Evolutionary conservation across 2,888 invertebrate genomes (phyloP).

Genomic region (Gisinianus flammeolus): DNA sequence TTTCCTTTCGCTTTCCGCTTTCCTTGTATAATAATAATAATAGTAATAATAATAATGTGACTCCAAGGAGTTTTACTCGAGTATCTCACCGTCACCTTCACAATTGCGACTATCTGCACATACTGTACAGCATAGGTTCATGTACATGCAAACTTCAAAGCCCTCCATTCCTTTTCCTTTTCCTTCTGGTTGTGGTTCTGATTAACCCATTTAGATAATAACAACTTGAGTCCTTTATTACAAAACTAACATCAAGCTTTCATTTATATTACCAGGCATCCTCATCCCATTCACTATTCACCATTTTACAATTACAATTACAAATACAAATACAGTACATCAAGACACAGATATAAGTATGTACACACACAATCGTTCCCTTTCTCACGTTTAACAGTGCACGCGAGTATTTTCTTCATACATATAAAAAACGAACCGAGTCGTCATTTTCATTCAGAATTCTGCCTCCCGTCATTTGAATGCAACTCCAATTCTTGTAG

Average conservation of each 20-base stretch:
- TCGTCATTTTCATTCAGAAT: no score
- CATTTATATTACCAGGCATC: background rate
- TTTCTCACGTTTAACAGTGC: no score
- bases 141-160: background rate
- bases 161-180: background rate
- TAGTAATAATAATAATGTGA: constrained; percentile 10
- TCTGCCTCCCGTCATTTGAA: no score
- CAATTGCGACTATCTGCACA: background rate
- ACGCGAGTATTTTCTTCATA: no score
- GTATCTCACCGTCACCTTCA: background rate
- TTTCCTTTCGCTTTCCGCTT: background rate
- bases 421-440: no score
- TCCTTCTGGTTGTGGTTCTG: background rate
- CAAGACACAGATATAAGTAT: no score
- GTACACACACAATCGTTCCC: no score
- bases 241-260: background rate
- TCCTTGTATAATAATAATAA: no score
- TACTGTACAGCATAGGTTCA: background rate
- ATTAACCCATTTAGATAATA: constrained; percentile 25
- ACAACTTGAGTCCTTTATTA: constrained; percentile 26
- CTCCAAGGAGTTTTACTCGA: background rate
- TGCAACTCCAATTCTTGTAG: no score
- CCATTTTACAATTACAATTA: background rate
- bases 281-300: background rate
- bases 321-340: no score